phyloP scores from a whole-genome alignment of 2,888 invertebrate genomes.

The Drosophila macrothrix region DNA sequence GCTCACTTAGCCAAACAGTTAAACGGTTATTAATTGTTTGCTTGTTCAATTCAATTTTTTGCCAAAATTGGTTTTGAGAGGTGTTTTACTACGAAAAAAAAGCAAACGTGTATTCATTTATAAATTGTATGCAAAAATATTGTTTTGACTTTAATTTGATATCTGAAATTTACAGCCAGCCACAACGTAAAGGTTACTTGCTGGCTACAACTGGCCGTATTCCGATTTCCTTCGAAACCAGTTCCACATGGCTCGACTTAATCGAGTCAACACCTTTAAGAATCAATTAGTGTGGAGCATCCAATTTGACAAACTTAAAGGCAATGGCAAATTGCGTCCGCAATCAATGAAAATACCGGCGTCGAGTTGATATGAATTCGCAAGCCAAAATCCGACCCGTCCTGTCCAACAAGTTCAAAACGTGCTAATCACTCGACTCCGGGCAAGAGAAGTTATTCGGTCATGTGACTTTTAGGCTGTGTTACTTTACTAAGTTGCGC shows the following conservation, averaged over 20 bases:
- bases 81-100: not conserved
- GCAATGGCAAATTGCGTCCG: slow-evolving; percentile 62
- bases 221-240: slow-evolving; percentile 49
- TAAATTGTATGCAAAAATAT: not conserved
- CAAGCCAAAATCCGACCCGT: slow-evolving; percentile 43
- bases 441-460: slow-evolving; percentile 22
- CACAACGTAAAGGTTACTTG: slow-evolving; percentile 10
- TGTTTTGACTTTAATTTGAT: not conserved
- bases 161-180: not conserved
- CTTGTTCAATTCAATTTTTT: not conserved
- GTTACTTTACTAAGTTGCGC: not conserved
- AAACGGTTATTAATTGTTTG: not conserved
- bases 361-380: slow-evolving; percentile 46
- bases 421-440: slow-evolving; percentile 26
- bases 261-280: slow-evolving; percentile 55
- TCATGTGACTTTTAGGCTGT: slow-evolving; percentile 52
- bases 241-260: slow-evolving; percentile 28
- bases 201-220: slow-evolving; percentile 2
- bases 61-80: not conserved
- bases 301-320: slow-evolving; percentile 42
- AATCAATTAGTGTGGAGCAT: slow-evolving; percentile 73
- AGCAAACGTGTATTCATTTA: not conserved
- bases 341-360: slow-evolving; percentile 64
- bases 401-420: slow-evolving; percentile 52
- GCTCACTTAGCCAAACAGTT: not conserved